Evolutionary conservation across 2,113 vertebrate genomes (phyloP), one percentile per base, ranked within the genome.

Genomic region (Coryphaenoides rupestris): DNA sequence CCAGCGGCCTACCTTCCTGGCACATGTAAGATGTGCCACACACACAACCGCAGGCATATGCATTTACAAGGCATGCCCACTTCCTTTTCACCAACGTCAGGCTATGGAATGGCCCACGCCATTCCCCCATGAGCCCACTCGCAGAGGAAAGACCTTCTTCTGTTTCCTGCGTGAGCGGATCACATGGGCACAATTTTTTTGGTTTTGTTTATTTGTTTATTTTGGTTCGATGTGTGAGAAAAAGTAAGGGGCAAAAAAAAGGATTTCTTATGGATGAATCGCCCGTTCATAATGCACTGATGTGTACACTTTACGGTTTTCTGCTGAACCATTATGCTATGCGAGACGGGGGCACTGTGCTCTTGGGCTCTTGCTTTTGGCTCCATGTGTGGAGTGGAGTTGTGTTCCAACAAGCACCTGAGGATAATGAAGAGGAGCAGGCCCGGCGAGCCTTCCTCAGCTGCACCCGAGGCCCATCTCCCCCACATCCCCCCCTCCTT

Each of bases 51-150:
- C 22, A 67, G 78, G 69, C 81, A 68, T 73, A n/a, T 60, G 53
- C 58, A 77, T 69, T 73, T 85, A 82, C 80, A 76, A 66, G 70
- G 63, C 70, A 40, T 71, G 62, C 72, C 65, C 61, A 62, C 66
- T 58, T 68, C 22, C 19, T 68, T 76, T 75, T 72, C 52, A 58
- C 58, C 67, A 19, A 57, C 60, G 1, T 80, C 56, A 67, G 52
- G 66, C 55, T 28, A 28, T 46, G 52, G 45, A 16, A 21, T 28
- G 62, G 66, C 57, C 15, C 59, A 64, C n/a, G n/a, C n/a, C n/a
- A n/a, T n/a, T n/a, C n/a, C n/a, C n/a, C n/a, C n/a, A n/a, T n/a
- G n/a, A n/a, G n/a, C n/a, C n/a, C n/a, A n/a, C n/a, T n/a, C n/a
- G n/a, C n/a, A n/a, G n/a, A n/a, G n/a, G n/a, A n/a, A n/a, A n/a